These are phyloP conservation scores for Myotis findleyi DNA, from an alignment of 2,797 vertebrate genomes.

Conservation along the genomic window DNA sequence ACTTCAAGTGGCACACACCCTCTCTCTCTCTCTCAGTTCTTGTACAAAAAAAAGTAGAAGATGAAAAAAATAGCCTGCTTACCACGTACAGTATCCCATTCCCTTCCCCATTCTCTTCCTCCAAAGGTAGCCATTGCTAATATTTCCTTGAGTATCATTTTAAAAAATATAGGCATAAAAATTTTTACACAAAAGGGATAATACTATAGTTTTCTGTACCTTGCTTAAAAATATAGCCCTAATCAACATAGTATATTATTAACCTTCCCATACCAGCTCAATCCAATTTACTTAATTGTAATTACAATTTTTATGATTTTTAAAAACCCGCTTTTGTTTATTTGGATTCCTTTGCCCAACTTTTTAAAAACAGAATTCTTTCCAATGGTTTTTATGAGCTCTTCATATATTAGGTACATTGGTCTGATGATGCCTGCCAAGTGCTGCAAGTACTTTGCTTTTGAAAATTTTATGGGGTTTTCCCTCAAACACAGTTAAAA, in stretches of 20 bases:
- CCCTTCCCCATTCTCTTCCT: background rate
- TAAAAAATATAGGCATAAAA: background rate
- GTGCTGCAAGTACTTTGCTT: background rate
- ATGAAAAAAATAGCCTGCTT: background rate
- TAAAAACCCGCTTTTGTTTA: background rate
- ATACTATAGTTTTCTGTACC: background rate
- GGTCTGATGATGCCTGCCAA: background rate
- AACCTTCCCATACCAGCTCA: background rate
- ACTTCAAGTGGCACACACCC: background rate
- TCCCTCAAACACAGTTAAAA: background rate
- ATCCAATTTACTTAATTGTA: background rate
- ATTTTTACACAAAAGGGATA: background rate
- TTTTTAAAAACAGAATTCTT: background rate
- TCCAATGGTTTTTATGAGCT: background rate
- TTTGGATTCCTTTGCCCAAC: background rate
- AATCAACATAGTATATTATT: background rate
- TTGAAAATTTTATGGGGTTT: background rate
- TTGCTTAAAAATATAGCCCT: background rate
- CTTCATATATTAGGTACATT: background rate
- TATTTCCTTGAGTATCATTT: background rate
- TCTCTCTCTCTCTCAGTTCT: background rate
- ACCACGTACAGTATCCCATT: background rate
- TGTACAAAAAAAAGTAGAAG: background rate
- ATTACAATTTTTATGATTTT: background rate
- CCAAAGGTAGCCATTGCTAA: background rate